Evolutionary conservation across 2,113 vertebrate genomes (phyloP).

Genomic region (Raphicerus campestris): DNA sequence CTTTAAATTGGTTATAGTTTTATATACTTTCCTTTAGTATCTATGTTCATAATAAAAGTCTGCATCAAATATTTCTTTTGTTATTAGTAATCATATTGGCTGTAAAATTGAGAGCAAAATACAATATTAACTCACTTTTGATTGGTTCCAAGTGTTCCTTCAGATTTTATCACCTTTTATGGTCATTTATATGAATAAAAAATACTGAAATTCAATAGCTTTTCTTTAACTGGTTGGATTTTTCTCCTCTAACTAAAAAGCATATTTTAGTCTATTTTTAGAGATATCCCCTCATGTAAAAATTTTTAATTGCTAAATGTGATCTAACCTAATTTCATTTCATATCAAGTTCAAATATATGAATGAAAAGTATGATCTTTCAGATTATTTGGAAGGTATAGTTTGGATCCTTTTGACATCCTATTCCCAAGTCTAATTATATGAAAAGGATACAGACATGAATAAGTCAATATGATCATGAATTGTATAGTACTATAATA

Average conservation of each 20-base stretch:
- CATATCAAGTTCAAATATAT: not conserved
- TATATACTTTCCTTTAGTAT: constrained; percentile 4
- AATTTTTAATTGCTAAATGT: not conserved
- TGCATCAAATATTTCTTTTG: not conserved
- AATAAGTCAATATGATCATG: not conserved
- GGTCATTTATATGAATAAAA: constrained; percentile 25
- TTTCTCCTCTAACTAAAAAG: not conserved
- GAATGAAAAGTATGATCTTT: not conserved
- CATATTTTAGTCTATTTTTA: not conserved
- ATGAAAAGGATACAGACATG: not conserved
- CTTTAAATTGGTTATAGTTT: not conserved
- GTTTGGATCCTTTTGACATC: not conserved
- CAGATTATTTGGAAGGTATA: not conserved
- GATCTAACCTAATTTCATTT: not conserved
- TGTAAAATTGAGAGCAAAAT: not conserved
- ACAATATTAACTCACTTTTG: not conserved
- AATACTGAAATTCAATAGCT: not conserved
- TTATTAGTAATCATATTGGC: constrained; percentile 31
- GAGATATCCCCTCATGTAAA: not conserved
- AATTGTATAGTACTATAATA: not conserved
- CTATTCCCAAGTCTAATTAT: not conserved
- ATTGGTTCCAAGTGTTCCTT: constrained; percentile 27
- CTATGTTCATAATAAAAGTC: not conserved
- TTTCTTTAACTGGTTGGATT: not conserved
- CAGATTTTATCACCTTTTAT: not conserved